Evolutionary conservation across 2,113 vertebrate genomes (phyloP), one percentile per base, ranked within the genome.

Genomic region (Podarcis muralis): DNA sequence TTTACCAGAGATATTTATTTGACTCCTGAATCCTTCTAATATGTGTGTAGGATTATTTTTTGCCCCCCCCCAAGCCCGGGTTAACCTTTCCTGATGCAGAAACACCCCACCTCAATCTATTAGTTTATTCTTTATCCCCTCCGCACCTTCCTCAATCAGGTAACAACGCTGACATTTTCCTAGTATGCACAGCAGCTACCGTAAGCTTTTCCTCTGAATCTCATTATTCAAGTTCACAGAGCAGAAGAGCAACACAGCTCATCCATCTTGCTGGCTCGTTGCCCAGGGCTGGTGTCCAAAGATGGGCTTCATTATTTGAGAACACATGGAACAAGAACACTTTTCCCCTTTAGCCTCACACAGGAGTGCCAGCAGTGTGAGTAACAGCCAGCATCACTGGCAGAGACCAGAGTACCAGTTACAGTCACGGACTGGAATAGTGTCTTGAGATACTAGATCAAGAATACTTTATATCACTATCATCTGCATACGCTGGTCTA

Each of bases 271-370:
- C 88, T 90, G 59, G 48, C 22, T 83, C 13, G 62, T 69, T 37
- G 89, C 94, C 91, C 23, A n/a, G 43, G 74, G 87, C 94, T 94
- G 94, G 77, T 91, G 90, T 86, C 91, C 88, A 90, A 92, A 81
- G 88, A 35, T 81, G 91, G 94, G 88, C 88, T 90, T 88, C 75
- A n/a, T 74, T 0, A 0, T 85, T 72, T 43, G 59, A 89, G 81
- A 94, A 79, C 86, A 37, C 84, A 82, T 12, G 81, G 85, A 90
- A 48, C 7, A 83, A 87, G 86, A 91, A 40, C n/a, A 0, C 0
- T 92, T 90, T 92, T 78, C 88, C 59, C 92, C 83, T 53, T 1
- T 62, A 74, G 89, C 91, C 25, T 0, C 3, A 71, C 78, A n/a
- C 18, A 89, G 69, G 0, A 1, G 81, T 88, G 86, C 91, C 93